Conservation (phyloP, 1,140 invertebrate species). For the Drosophila navojoa region DNA sequence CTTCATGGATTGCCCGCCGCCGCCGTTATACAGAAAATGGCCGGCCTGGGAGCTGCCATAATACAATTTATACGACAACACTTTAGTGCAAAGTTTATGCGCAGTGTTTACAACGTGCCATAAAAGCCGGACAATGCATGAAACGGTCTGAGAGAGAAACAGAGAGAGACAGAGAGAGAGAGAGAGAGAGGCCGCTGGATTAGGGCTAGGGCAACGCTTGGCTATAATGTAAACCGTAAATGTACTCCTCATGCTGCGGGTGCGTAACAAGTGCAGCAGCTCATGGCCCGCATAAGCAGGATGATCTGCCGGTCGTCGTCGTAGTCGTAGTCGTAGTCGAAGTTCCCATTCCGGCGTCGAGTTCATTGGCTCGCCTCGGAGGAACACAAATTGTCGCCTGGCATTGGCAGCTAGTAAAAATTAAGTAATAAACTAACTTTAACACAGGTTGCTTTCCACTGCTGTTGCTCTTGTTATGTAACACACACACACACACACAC, state of each 20-base stretch:
- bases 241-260: slow-evolving; percentile 45
- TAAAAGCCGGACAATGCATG: slow-evolving; percentile 77
- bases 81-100: slow-evolving; percentile 81
- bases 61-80: slow-evolving; percentile 82
- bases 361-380: slow-evolving; percentile 31
- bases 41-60: slow-evolving; percentile 77
- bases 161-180: slow-evolving; percentile 14
- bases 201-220: slow-evolving; percentile 38
- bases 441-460: slow-evolving; percentile 43
- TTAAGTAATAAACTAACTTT: slow-evolving; percentile 78
- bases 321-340: slow-evolving; percentile 1
- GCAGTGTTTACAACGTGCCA: slow-evolving; percentile 77
- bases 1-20: not conserved
- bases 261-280: slow-evolving; percentile 69
- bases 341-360: not conserved
- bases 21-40: slow-evolving; percentile 53
- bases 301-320: slow-evolving; percentile 21
- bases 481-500: not conserved
- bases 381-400: slow-evolving; percentile 66
- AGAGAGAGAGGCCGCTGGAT: not conserved
- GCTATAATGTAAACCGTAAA: slow-evolving; percentile 54
- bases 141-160: not conserved
- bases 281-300: slow-evolving; percentile 54
- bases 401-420: slow-evolving; percentile 80
- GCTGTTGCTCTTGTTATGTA: slow-evolving; percentile 1